Base-by-base conservation (phyloP, 2,113 vertebrate genomes). In the Odontesthes bonariensis region DNA sequence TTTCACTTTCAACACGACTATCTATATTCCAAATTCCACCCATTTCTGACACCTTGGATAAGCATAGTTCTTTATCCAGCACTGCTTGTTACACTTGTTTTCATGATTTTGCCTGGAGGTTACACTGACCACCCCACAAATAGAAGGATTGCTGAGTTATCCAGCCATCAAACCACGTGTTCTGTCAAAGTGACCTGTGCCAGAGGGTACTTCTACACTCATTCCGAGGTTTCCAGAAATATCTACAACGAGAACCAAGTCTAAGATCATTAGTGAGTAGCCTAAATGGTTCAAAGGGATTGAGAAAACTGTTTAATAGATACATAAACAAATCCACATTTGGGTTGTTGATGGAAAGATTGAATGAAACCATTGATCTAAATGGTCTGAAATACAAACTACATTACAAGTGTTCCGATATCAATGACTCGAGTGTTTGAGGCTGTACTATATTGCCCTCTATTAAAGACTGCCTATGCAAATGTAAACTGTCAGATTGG, bases 401-500 rank as follows among this genome's bases (percentile, higher is more conserved):
- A 44, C 53, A 52, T 63, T 27, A 66, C 61, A 62, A 13, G 56
- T 69, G 59, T 10, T 64, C 19, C 33, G 52, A 57, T 40, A n/a
- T 66, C 46, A 57, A 6, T 54, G 2, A 20, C 16, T 20, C 27
- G 49, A 56, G 47, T 62, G 52, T 78, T 35, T 67, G 65, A 5
- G 1, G 40, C 73, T 46, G 72, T 22, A n/a, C 67, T 46, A 14
- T 19, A 10, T 52, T 64, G 62, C 69, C 69, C 72, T 79, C 49
- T 68, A 40, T 60, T 77, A 68, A 40, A 78, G 71, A 59, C 33
- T 35, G 59, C 62, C 32, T 71, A 86, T 90, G 82, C 82, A 85
- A 86, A 89, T 86, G 16, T 27, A 2, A 66, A 77, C 35, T 75
- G 86, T 86, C 84, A 85, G 73, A 88, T 87, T 83, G 85, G 58